A percentile compares a stretch with the other conserved stretches of the same genome.
These are phyloP conservation scores for Zenarchopterus dispar DNA, from an alignment of 2,797 vertebrate species.

Conservation along the genomic window DNA sequence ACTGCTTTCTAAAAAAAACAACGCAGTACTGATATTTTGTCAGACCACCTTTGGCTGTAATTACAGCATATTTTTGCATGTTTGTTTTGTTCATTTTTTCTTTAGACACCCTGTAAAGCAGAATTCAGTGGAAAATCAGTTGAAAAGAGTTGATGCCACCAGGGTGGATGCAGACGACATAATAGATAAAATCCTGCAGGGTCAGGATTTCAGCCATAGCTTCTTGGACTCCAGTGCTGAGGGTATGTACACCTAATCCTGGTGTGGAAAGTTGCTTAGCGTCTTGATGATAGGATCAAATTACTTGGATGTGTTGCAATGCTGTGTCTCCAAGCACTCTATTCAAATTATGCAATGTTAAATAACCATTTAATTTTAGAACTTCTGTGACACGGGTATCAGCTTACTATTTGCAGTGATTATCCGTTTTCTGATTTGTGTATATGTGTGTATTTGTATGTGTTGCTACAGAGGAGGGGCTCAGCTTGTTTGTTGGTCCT, in stretches of 20 bases:
- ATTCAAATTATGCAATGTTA: neutral
- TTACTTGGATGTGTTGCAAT: slow-evolving; percentile 45
- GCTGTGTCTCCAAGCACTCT: neutral
- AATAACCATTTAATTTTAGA: slow-evolving; percentile 45
- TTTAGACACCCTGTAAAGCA: slow-evolving; percentile 90
- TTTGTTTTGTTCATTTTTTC: slow-evolving; percentile 2
- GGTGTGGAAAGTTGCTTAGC: slow-evolving; percentile 32
- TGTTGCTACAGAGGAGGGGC: slow-evolving; percentile 89
- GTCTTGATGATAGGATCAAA: slow-evolving; percentile 40
- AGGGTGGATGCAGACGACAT: slow-evolving; percentile 95
- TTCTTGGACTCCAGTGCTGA: slow-evolving; percentile 93
- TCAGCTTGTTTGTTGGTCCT: slow-evolving; percentile 95
- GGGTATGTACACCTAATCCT: slow-evolving; percentile 80
- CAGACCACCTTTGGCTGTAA: too few species aligned
- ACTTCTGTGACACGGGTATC: slow-evolving; percentile 26
- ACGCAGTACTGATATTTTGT: too few species aligned
- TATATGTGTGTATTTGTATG: slow-evolving; percentile 14
- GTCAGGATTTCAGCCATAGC: slow-evolving; percentile 91
- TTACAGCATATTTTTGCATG: too few species aligned
- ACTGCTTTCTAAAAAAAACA: too few species aligned
- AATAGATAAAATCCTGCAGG: slow-evolving; percentile 94
- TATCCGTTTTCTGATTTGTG: slow-evolving; percentile 19
- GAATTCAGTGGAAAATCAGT: slow-evolving; percentile 92
- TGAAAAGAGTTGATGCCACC: slow-evolving; percentile 93
- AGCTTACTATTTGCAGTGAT: slow-evolving; percentile 13